phyloP scores from a whole-genome alignment of 2,113 vertebrate genomes.

The Stictonetta naevosa region DNA sequence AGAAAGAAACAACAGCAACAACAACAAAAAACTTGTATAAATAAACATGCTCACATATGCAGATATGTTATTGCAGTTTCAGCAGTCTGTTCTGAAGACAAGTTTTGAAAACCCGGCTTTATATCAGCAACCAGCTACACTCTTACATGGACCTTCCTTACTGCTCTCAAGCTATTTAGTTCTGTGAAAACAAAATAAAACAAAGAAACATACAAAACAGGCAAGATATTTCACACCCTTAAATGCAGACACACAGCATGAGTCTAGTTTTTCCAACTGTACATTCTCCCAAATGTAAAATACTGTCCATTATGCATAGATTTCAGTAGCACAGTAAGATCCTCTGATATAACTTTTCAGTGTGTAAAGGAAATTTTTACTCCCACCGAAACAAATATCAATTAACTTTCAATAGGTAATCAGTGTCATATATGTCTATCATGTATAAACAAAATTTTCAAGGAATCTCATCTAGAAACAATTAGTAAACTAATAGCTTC shows the following conservation, averaged over 20 bases:
- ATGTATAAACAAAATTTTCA: background rate
- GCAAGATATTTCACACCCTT: background rate
- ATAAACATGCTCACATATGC: background rate
- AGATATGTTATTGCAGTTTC: background rate
- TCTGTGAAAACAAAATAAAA: background rate
- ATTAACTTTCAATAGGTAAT: background rate
- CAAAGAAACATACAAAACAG: background rate
- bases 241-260: background rate
- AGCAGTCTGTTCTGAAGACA: background rate
- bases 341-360: background rate
- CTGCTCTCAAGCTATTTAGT: background rate
- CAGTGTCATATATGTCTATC: background rate
- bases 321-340: background rate
- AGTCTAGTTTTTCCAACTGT: background rate
- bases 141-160: background rate
- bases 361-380: background rate
- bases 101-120: background rate
- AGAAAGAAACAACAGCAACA: no score
- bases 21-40: fast-evolving
- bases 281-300: background rate
- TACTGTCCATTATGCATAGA: background rate
- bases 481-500: background rate
- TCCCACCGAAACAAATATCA: background rate
- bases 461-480: background rate
- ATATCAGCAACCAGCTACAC: background rate